Conservation (phyloP, 1,140 invertebrate genomes). For the Onthophagus taurus region DNA sequence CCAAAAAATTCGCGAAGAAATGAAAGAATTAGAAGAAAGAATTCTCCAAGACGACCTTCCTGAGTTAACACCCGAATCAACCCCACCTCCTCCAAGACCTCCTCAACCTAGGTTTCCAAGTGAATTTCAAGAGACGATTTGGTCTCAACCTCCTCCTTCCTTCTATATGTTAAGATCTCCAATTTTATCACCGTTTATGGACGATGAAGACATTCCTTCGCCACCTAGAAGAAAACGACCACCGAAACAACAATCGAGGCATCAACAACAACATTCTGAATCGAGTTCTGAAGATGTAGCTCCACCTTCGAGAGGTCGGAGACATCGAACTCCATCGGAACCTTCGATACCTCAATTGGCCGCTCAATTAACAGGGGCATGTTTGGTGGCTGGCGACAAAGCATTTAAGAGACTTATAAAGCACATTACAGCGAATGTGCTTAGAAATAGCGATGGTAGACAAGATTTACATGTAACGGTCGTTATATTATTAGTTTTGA, state of each 20-base stretch:
- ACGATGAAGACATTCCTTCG: constrained; percentile 35
- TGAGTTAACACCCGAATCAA: too few species aligned
- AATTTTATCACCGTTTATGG: constrained; percentile 37
- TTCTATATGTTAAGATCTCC: constrained; percentile 37
- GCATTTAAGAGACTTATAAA: constrained; percentile 55
- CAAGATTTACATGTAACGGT: constrained; percentile 62
- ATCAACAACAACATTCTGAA: too few species aligned
- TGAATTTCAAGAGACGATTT: constrained; percentile 31
- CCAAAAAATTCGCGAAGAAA: too few species aligned
- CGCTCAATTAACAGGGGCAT: constrained; percentile 53
- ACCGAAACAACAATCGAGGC: constrained; percentile 31
- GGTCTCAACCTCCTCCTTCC: constrained; percentile 33
- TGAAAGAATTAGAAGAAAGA: too few species aligned
- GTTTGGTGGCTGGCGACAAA: constrained; percentile 50
- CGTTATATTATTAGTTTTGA: constrained; percentile 62
- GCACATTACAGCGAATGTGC: constrained; percentile 42
- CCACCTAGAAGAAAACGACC: constrained; percentile 30
- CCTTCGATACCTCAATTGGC: constrained; percentile 53
- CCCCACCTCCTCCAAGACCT: constrained; percentile 42
- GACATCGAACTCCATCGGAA: constrained; percentile 38
- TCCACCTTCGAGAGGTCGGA: constrained; percentile 14
- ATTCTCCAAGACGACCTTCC: too few species aligned
- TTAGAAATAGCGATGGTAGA: constrained; percentile 49
- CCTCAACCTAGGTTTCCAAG: constrained; percentile 47
- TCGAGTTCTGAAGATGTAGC: constrained; percentile 44